Evolutionary conservation across 1,140 invertebrate genomes (phyloP), one percentile per base, ranked within the genome.

Genomic region (Macrostomum lignano): DNA sequence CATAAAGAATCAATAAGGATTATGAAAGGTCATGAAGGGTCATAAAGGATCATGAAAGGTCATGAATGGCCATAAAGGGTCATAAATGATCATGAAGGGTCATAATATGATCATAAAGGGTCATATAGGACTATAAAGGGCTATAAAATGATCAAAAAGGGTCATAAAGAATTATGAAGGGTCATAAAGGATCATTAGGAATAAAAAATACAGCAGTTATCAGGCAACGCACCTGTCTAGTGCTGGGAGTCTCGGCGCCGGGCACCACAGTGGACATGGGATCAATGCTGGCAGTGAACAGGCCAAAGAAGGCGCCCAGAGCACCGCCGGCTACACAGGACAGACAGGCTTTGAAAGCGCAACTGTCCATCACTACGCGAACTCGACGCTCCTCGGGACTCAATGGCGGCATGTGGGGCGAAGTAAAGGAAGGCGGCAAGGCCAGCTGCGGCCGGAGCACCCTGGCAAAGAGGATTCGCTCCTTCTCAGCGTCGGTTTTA

Each of bases 231-330:
- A 58, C 55, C 41, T 59, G 48, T 34, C 47, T 46, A 4, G 57
- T 47, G 25, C 58, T 57, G 14, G 58, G 49, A 29, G 62, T 58
- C 47, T 73, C 74, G 24, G 72, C 65, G 13, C 46, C 44, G 28
- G 60, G 67, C 11, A 57, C 54, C 38, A 66, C 61, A 3, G 72
- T 66, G 32, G 74, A 66, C 45, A 71, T 74, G 17, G 84, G 82
- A 58, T 84, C 84, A 7, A 94, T 72, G 40, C 78, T 82, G 3
- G 84, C 76, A 17, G 81, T 76, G 56, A 96, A 93, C 24, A 94
- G 56, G 40, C 86, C 86, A 44, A 96, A 72, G 2, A 71, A 79
- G 35, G 70, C 75, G 38, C 86, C 86, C 31, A 93, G 60, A 33
- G 72, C 82, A 63, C 77, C 84, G 31, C 86, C 84, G 52, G 77